Conservation (phyloP, 2,888 invertebrate species). For the Drosophila buzzatii region DNA sequence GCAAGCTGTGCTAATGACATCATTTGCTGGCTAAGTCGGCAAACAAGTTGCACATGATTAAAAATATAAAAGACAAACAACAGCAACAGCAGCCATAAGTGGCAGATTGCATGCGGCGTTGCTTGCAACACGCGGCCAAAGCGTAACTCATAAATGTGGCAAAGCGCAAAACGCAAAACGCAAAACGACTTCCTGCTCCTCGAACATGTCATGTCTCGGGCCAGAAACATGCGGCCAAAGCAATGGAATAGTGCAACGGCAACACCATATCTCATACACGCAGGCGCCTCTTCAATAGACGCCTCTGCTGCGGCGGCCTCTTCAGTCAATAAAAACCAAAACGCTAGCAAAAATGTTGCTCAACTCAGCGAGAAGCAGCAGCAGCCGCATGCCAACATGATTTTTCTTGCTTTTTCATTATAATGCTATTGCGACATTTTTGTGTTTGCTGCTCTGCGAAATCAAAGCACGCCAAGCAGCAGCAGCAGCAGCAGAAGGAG, state of each 20-base stretch:
- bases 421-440: conserved; percentile 78
- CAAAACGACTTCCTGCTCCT: conserved; percentile 78
- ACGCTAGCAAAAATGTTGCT: conserved; percentile 67
- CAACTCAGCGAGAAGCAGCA: conserved; percentile 32
- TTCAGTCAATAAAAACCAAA: conserved; percentile 76
- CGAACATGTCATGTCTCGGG: conserved; percentile 71
- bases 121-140: conserved; percentile 71
- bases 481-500: conserved; percentile 36
- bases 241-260: conserved; percentile 29
- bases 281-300: conserved; percentile 70
- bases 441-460: conserved; percentile 70
- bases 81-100: conserved; percentile 47
- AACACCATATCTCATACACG: conserved; percentile 67
- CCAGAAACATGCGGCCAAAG: conserved; percentile 36
- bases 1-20: conserved; percentile 65
- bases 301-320: conserved; percentile 66
- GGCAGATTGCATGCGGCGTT: conserved; percentile 62
- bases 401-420: conserved; percentile 76
- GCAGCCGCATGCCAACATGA: conserved; percentile 72
- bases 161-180: conserved; percentile 43
- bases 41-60: conserved; percentile 59
- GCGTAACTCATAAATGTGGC: conserved; percentile 79
- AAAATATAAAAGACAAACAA: conserved; percentile 21
- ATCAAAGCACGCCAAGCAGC: conserved; percentile 60
- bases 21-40: conserved; percentile 57